phyloP scores from a whole-genome alignment of 2,888 invertebrate species.

The Drosophila hawaiiensis region DNA sequence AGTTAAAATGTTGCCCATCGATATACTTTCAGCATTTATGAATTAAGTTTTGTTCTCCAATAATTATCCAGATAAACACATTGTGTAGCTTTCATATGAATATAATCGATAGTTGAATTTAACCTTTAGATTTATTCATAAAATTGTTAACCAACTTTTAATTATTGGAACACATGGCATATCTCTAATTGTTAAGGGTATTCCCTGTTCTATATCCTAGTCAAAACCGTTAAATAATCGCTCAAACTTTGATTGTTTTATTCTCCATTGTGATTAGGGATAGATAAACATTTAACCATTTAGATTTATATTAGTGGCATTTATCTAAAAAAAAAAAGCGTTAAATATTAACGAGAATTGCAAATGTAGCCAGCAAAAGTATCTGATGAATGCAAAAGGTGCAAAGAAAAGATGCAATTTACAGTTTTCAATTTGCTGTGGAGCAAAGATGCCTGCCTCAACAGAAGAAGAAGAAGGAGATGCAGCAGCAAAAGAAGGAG shows the following conservation, averaged over 20 bases:
- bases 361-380: slow-evolving; percentile 44
- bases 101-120: too few relatives aligned
- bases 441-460: slow-evolving; percentile 49
- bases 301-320: slow-evolving; percentile 12
- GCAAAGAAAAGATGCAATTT: slow-evolving; percentile 45
- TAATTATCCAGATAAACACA: too few relatives aligned
- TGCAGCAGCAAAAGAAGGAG: slow-evolving; percentile 10
- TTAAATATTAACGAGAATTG: slow-evolving; percentile 26
- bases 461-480: slow-evolving; percentile 22
- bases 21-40: too few relatives aligned
- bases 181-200: not conserved
- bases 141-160: not conserved
- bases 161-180: not conserved
- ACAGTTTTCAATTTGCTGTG: slow-evolving; percentile 34
- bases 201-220: not conserved
- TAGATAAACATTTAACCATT: slow-evolving; percentile 4
- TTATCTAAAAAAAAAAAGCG: slow-evolving; percentile 24
- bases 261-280: not conserved
- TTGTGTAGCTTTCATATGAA: too few relatives aligned
- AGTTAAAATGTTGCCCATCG: too few relatives aligned
- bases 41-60: too few relatives aligned
- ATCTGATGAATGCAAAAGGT: slow-evolving; percentile 38
- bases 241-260: slow-evolving; percentile 12
- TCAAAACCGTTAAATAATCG: not conserved
- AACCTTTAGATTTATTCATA: too few relatives aligned